Percentiles rank a stretch among this genome's conserved stretches.
Evolutionary conservation across 2,113 vertebrate genomes (phyloP).

Genomic region (western clawed frog (Xenopus tropicalis)): UCB_Xtro_10.0 CM004447.2:68114501-68115000

Average conservation of each 20-base stretch:
- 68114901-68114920: constrained; percentile 2
- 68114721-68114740: background rate
- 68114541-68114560: too few species aligned
- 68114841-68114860: constrained; percentile 13
- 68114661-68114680: too few species aligned
- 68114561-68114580: too few species aligned
- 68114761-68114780: background rate
- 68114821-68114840: constrained; percentile 1
- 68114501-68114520: too few species aligned
- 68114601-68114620: too few species aligned
- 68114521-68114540: too few species aligned
- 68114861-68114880: background rate
- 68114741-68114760: background rate
- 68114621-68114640: too few species aligned
- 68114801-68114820: background rate
- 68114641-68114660: too few species aligned
- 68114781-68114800: background rate
- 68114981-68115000: background rate
- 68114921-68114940: background rate
- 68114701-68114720: background rate
- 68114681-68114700: background rate
- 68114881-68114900: constrained; percentile 1
- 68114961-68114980: background rate
- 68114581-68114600: too few species aligned
- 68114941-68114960: background rate